A percentile compares a stretch with the other conserved stretches of the same genome.
phyloP scores from a whole-genome alignment of 2,113 vertebrate genomes.

The Mastomys coucha region DNA sequence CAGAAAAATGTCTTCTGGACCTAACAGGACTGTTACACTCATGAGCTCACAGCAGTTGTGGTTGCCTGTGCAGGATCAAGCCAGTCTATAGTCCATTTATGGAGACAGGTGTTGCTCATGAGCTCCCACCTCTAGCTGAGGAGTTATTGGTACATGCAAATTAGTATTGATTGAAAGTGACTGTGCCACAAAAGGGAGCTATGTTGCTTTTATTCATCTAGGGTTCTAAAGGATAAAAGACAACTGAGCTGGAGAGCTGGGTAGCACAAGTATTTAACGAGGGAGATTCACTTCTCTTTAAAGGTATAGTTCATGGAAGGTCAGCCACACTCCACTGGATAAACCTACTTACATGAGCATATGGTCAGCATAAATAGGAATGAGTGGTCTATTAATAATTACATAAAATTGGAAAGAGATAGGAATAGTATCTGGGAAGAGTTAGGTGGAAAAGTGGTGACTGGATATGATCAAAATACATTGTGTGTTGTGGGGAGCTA shows the following conservation, averaged over 20 bases:
- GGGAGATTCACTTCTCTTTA: background rate
- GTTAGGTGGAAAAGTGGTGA: background rate
- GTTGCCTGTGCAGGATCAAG: background rate
- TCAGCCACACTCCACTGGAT: background rate
- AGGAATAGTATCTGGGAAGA: background rate
- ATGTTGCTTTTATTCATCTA: background rate
- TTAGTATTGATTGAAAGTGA: background rate
- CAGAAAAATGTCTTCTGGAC: background rate
- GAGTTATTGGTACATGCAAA: background rate
- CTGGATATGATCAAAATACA: background rate
- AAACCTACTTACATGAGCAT: background rate
- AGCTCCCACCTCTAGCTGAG: background rate
- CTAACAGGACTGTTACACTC: background rate
- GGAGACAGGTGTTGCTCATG: background rate
- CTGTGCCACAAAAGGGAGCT: background rate
- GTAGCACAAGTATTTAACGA: background rate
- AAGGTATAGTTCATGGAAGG: background rate
- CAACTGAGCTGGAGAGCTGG: background rate
- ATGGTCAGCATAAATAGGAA: background rate
- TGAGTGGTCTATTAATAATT: background rate
- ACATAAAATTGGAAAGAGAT: background rate
- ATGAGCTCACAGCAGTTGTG: background rate
- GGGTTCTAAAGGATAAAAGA: background rate
- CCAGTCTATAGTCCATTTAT: background rate
- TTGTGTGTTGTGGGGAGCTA: background rate